Evolutionary conservation across 1,140 invertebrate species (phyloP).

Genomic region (Drosophila biarmipes): DNA sequence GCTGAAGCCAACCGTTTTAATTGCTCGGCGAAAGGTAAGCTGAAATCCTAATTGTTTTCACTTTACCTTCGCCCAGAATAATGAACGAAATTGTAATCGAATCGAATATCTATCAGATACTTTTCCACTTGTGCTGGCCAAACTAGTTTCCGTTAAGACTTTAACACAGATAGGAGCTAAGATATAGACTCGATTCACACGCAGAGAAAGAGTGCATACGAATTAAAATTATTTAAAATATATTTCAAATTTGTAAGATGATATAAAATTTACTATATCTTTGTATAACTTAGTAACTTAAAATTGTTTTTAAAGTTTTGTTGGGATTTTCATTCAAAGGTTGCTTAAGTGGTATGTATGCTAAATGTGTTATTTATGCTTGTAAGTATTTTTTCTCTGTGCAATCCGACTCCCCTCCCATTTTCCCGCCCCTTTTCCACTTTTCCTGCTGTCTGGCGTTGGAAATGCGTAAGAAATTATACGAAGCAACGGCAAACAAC

Average conservation of each 20-base stretch:
- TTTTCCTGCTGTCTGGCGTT: slow-evolving; percentile 44
- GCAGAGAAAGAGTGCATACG: not conserved
- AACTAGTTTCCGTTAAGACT: slow-evolving; percentile 76
- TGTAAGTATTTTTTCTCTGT: slow-evolving; percentile 4
- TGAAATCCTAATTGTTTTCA: slow-evolving; percentile 66
- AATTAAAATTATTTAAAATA: no score
- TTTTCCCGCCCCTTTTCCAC: not conserved
- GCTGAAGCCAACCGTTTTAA: slow-evolving; percentile 46
- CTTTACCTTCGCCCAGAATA: slow-evolving; percentile 46
- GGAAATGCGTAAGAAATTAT: slow-evolving; percentile 81
- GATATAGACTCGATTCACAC: slow-evolving; percentile 17
- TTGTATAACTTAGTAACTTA: no score
- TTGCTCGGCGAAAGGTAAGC: slow-evolving; percentile 35
- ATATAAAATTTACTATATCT: no score
- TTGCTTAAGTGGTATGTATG: no score
- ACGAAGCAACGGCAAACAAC: slow-evolving; percentile 63
- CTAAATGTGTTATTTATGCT: no score
- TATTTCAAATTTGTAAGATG: no score
- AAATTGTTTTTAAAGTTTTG: no score
- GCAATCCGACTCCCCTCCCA: slow-evolving; percentile 1
- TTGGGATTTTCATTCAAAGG: no score
- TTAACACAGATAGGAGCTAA: slow-evolving; percentile 46
- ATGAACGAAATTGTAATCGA: slow-evolving; percentile 46
- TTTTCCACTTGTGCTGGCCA: slow-evolving; percentile 50
- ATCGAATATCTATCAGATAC: slow-evolving; percentile 43